Conservation (phyloP, 2,113 vertebrate species). For the Hassar affinis region DNA sequence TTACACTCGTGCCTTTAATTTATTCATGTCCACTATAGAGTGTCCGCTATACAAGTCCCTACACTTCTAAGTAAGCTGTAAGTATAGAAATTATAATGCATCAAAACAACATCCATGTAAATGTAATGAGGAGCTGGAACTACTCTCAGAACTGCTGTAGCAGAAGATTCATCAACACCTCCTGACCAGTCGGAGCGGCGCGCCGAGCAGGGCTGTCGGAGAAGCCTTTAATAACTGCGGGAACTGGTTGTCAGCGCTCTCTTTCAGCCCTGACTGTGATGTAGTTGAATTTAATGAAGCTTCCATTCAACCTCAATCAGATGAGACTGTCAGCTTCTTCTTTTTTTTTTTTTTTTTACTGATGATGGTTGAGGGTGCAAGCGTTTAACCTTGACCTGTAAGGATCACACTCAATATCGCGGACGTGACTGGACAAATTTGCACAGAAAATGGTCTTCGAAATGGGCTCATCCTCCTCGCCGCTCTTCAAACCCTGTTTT, state of each 20-base stretch:
- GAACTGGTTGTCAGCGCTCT: not conserved
- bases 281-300: not conserved
- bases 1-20: no score
- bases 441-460: constrained; percentile 79
- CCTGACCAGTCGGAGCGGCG: not conserved
- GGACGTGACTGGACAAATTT: constrained; percentile 79
- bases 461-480: not conserved
- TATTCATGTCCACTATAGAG: no score
- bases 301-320: not conserved
- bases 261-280: not conserved
- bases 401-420: constrained; percentile 73
- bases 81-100: no score
- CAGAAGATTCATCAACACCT: no score
- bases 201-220: no score
- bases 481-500: not conserved
- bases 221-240: not conserved
- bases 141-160: no score
- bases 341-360: not conserved
- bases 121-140: no score
- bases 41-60: no score
- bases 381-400: constrained; percentile 73
- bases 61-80: no score
- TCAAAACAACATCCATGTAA: no score
- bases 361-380: constrained; percentile 21
- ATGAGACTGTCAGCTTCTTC: not conserved